Evolutionary conservation across 2,797 vertebrate species (phyloP).

Genomic region (Pachyuromys duprasi): DNA sequence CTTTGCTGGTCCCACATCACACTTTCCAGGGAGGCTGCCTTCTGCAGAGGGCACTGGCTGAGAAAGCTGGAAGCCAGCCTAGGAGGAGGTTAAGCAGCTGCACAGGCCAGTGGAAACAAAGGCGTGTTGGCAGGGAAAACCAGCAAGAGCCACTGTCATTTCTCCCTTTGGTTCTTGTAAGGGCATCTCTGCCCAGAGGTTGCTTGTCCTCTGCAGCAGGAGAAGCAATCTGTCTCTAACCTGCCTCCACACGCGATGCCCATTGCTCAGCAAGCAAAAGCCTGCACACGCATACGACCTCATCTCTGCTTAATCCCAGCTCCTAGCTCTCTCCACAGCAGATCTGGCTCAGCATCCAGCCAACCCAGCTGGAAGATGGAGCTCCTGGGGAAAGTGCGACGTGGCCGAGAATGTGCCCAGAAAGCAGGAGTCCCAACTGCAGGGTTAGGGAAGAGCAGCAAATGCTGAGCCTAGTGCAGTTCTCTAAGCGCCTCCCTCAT

Average conservation of each 20-base stretch:
- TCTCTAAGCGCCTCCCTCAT: neutral
- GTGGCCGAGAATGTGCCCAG: slow-evolving; percentile 52
- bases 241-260: neutral
- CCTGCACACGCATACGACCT: slow-evolving; percentile 8
- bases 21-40: slow-evolving; percentile 63
- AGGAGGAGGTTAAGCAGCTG: neutral
- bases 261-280: neutral
- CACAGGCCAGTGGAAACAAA: neutral
- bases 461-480: neutral
- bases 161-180: neutral
- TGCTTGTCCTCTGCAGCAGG: neutral
- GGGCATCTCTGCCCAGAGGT: neutral
- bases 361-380: slow-evolving; percentile 68
- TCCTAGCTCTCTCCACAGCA: slow-evolving; percentile 69
- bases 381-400: slow-evolving; percentile 33
- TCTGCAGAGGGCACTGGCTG: neutral
- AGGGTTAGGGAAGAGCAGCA: neutral
- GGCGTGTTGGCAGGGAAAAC: neutral
- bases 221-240: neutral
- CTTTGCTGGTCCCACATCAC: slow-evolving; percentile 37
- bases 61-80: neutral
- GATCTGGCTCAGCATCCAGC: slow-evolving; percentile 54
- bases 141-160: neutral
- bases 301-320: slow-evolving; percentile 47
- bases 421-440: slow-evolving; percentile 28